These are phyloP conservation scores for Drosophila mimica DNA, from an alignment of 2,888 invertebrate genomes.

Conservation along the genomic window DNA sequence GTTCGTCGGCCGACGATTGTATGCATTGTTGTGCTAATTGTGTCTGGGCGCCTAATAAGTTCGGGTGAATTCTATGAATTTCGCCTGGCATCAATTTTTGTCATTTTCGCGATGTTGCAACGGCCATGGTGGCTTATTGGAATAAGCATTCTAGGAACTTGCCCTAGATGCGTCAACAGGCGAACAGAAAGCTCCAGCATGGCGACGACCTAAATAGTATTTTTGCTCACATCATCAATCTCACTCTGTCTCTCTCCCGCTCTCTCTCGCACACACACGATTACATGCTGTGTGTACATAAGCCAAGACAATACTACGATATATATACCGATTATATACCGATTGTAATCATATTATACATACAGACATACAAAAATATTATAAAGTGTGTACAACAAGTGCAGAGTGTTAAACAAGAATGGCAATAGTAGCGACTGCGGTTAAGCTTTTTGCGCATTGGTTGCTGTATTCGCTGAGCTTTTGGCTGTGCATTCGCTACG, in stretches of 20 bases:
- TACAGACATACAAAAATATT: background rate
- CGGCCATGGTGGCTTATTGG: constrained; percentile 73
- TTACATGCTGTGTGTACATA: constrained; percentile 6
- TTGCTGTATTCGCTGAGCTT: constrained; percentile 62
- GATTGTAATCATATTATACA: constrained; percentile 30
- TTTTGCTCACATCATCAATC: constrained; percentile 7
- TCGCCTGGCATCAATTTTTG: constrained; percentile 54
- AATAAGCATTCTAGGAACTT: constrained; percentile 85
- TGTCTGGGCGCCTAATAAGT: constrained; percentile 81
- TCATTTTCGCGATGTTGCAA: constrained; percentile 68
- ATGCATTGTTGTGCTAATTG: background rate
- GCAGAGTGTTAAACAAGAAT: constrained; percentile 23
- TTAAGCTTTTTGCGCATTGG: constrained; percentile 29
- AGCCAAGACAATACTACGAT: constrained; percentile 19
- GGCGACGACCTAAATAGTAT: constrained; percentile 69
- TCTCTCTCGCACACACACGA: constrained; percentile 1
- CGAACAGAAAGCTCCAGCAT: constrained; percentile 64
- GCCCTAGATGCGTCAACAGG: constrained; percentile 83
- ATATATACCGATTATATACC: constrained; percentile 28
- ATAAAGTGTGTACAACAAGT: constrained; percentile 8
- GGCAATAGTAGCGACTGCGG: constrained; percentile 14
- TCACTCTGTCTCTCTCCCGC: constrained; percentile 7
- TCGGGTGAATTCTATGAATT: constrained; percentile 85
- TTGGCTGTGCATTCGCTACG: constrained; percentile 7
- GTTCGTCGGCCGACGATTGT: constrained; percentile 25